These are phyloP conservation scores for Kuschelorhynchus macadamiae DNA, from an alignment of 2,888 invertebrate species.

Conservation along the genomic window DNA sequence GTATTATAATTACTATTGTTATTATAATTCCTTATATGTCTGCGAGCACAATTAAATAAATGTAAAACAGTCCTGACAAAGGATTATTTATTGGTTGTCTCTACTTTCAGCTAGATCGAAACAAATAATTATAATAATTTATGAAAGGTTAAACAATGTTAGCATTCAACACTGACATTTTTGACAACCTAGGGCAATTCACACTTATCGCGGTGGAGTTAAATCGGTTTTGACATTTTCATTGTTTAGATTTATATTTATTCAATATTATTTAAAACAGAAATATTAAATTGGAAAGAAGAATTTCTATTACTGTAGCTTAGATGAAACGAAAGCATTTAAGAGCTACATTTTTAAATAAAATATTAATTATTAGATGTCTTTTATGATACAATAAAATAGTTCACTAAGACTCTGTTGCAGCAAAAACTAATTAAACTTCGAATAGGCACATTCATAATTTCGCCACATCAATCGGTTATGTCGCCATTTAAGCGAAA, in stretches of 20 bases:
- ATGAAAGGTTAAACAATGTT: conserved; percentile 5
- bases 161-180: conserved; percentile 8
- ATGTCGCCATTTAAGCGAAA: too few relatives aligned
- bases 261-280: neutral
- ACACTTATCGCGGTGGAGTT: neutral
- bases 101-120: neutral
- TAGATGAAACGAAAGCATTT: too few relatives aligned
- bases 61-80: conserved; percentile 8
- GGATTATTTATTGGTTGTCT: conserved; percentile 10
- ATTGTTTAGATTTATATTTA: neutral
- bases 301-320: neutral
- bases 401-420: too few relatives aligned
- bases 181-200: neutral
- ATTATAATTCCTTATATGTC: neutral
- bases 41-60: conserved; percentile 10
- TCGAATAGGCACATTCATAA: too few relatives aligned
- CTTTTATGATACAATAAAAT: too few relatives aligned
- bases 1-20: too few relatives aligned
- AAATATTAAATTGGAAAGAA: neutral
- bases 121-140: conserved; percentile 14
- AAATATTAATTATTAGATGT: too few relatives aligned
- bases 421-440: too few relatives aligned
- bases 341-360: neutral
- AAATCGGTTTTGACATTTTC: neutral
- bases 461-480: too few relatives aligned